Percentiles rank a stretch among this genome's conserved stretches.
phyloP scores from a whole-genome alignment of 2,888 invertebrate genomes.

The Pristionchus entomophagus region DNA sequence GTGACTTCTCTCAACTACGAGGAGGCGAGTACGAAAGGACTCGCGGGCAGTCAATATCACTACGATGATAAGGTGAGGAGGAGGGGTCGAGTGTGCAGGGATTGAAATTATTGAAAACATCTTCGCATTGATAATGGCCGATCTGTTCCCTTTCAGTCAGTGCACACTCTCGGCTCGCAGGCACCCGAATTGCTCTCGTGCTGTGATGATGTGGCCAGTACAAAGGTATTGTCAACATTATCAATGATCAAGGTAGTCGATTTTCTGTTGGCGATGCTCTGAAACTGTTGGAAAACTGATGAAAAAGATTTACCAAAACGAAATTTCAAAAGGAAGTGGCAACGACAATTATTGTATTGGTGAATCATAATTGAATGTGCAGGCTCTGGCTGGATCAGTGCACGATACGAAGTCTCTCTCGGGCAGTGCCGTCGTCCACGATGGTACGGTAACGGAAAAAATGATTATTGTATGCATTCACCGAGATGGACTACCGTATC shows the following conservation, averaged over 20 bases:
- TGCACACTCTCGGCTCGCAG: constrained; percentile 46
- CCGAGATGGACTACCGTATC: neutral
- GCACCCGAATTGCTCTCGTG: constrained; percentile 52
- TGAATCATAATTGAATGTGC: too few relatives aligned
- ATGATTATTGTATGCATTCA: neutral
- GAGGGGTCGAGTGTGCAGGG: neutral
- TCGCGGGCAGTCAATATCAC: constrained; percentile 83
- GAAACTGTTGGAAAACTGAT: too few relatives aligned
- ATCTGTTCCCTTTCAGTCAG: neutral
- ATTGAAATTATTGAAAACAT: neutral
- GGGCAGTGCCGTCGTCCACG: constrained; percentile 52
- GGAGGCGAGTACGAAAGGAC: constrained; percentile 84
- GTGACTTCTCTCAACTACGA: constrained; percentile 73
- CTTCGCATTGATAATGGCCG: neutral
- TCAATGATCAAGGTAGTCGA: too few relatives aligned
- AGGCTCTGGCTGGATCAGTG: constrained; percentile 70
- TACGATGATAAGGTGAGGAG: constrained; percentile 73
- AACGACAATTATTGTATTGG: too few relatives aligned
- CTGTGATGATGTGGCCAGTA: constrained; percentile 68
- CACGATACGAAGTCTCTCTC: constrained; percentile 67
- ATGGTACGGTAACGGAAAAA: neutral
- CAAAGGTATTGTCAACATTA: constrained; percentile 47
- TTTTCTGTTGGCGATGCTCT: too few relatives aligned
- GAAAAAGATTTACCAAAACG: too few relatives aligned
- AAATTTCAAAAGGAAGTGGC: too few relatives aligned